These are phyloP conservation scores for Oceanites oceanicus DNA, from an alignment of 2,113 vertebrate species.

Conservation along the genomic window DNA sequence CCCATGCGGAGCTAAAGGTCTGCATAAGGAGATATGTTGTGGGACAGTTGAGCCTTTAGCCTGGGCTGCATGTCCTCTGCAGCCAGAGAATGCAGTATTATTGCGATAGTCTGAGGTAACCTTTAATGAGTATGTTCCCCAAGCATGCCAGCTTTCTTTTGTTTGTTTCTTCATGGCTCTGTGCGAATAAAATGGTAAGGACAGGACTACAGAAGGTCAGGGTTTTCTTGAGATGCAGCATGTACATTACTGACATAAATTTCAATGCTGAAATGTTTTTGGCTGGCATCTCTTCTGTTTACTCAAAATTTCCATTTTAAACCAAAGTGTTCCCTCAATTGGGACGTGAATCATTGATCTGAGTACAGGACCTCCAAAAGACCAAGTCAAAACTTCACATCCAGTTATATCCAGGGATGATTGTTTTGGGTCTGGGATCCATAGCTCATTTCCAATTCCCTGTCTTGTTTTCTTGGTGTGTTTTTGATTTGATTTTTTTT, in stretches of 20 bases:
- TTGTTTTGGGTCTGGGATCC: background rate
- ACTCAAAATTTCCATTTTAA: conserved; percentile 6
- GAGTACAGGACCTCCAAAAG: background rate
- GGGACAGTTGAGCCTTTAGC: background rate
- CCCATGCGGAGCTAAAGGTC: background rate
- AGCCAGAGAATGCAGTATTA: fast-evolving
- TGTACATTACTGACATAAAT: background rate
- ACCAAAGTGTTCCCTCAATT: background rate
- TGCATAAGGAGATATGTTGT: background rate
- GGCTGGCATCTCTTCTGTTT: background rate
- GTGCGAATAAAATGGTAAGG: background rate
- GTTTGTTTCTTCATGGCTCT: background rate
- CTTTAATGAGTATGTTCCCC: background rate
- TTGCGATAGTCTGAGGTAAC: background rate
- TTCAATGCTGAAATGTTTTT: background rate
- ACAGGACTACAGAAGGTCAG: conserved; percentile 2
- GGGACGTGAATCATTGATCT: background rate
- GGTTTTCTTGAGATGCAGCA: background rate
- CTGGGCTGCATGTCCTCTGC: background rate
- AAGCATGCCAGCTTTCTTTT: background rate
- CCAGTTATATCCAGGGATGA: background rate
- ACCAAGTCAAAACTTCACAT: background rate
- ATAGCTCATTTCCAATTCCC: background rate
- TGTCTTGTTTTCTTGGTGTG: background rate
- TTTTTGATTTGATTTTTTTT: too few relatives aligned